Evolutionary conservation across 2,888 invertebrate genomes (phyloP), one percentile per base, ranked within the genome.

Genomic region (Venusia cambrica): DNA sequence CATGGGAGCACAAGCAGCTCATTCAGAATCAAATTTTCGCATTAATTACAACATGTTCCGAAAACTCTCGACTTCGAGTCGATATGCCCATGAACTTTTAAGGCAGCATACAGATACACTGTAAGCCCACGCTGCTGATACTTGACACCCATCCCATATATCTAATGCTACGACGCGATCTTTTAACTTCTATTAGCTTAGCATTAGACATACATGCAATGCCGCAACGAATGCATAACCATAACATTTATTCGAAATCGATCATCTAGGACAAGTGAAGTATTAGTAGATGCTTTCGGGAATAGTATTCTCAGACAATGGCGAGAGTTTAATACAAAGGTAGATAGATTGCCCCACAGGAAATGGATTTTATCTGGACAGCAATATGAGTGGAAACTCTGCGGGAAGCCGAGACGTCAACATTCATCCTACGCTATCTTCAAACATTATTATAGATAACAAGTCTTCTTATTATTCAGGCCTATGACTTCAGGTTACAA

Each of bases 231-330:
- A 64, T 68, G 68, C 70, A 74, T 76, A 69, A 76, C 56, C 73
- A 77, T 76, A 73, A 73, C 74, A 69, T 64, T 60, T 70, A 74
- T 75, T 73, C 68, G 54, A 56, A 65, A 62, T 54, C 50, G 59
- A 67, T 65, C 49, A 54, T 41, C 36, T 52, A 31, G 36, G 41
- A 44, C 38, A 46, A 33, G 39, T 40, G 41, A 45, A 41, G 40
- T 40, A 42, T 45, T 43, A 38, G 31, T 45, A 29, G 32, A 38
- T 33, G 32, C 36, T 35, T 42, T 33, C 38, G 29, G 33, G 34
- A 34, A 42, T 40, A 44, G 37, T 37, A 36, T 44, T 28, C 42
- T 62, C 50, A 59, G 70, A 79, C 78, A 79, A 79, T 77, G 66
- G 75, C 66, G 70, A 68, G 65, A 66, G 66, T 67, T 64, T 54